Percentiles rank a stretch among this genome's conserved stretches.
phyloP scores from a whole-genome alignment of 2,888 invertebrate species.

The Drosophila limbata region DNA sequence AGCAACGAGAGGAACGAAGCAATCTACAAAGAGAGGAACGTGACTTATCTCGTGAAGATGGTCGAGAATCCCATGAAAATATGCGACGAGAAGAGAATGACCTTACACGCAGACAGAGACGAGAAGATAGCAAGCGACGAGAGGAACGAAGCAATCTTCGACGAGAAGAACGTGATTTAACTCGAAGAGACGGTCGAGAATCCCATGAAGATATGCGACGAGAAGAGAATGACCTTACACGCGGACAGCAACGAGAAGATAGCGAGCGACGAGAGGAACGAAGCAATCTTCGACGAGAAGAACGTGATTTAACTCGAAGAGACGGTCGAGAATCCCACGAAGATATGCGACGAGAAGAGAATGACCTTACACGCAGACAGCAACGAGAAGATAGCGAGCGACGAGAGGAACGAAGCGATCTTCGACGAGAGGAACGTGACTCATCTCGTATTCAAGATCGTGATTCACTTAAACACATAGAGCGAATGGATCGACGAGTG shows the following conservation, averaged over 20 bases:
- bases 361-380: not conserved
- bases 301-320: not conserved
- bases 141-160: not conserved
- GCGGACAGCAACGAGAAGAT: not conserved
- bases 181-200: constrained; percentile 16
- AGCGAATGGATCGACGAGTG: not conserved
- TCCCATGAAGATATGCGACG: not conserved
- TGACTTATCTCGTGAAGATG: constrained; percentile 1
- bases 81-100: too few relatives aligned
- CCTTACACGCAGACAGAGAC: not conserved
- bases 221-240: not conserved
- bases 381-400: not conserved
- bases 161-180: not conserved
- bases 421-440: not conserved
- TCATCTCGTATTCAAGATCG: not conserved
- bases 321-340: not conserved
- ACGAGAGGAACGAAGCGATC: not conserved
- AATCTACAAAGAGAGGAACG: not conserved
- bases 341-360: not conserved
- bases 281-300: not conserved
- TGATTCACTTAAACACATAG: not conserved
- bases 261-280: not conserved
- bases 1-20: not conserved
- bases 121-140: not conserved
- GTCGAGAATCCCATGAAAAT: too few relatives aligned